These are phyloP conservation scores for Dioctria rufipes DNA, from an alignment of 2,888 invertebrate genomes.

Conservation along the genomic window DNA sequence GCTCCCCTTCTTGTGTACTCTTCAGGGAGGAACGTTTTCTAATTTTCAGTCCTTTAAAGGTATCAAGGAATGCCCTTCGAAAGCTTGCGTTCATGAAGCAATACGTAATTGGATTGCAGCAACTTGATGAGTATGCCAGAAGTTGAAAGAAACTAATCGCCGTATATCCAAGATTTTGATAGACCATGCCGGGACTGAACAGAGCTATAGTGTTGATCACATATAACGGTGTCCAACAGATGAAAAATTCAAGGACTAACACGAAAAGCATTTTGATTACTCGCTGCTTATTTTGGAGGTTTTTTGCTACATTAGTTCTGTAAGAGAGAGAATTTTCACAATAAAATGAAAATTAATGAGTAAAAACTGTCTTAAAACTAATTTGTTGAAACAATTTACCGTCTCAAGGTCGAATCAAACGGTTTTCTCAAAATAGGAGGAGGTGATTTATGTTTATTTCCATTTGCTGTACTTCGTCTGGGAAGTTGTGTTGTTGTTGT, in stretches of 20 bases:
- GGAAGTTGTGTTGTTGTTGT: neutral
- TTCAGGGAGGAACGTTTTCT: slow-evolving; percentile 32
- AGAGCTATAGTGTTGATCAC: slow-evolving; percentile 83
- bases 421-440: slow-evolving; percentile 43
- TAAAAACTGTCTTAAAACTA: neutral
- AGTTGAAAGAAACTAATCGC: slow-evolving; percentile 83
- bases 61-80: slow-evolving; percentile 83
- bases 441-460: slow-evolving; percentile 16
- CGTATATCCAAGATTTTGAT: slow-evolving; percentile 80
- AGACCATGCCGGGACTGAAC: slow-evolving; percentile 80
- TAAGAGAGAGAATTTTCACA: neutral
- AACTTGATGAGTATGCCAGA: slow-evolving; percentile 86
- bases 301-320: slow-evolving; percentile 65
- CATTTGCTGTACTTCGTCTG: slow-evolving; percentile 61
- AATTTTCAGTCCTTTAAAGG: slow-evolving; percentile 74
- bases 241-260: slow-evolving; percentile 91
- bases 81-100: slow-evolving; percentile 94
- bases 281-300: slow-evolving; percentile 68
- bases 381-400: slow-evolving; percentile 32
- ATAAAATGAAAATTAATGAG: neutral
- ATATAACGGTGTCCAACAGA: slow-evolving; percentile 92
- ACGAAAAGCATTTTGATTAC: slow-evolving; percentile 92
- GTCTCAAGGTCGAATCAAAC: slow-evolving; percentile 54
- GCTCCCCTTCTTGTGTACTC: slow-evolving; percentile 41
- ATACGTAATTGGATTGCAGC: slow-evolving; percentile 93